Conservation (phyloP, 2,888 invertebrate species). For the Allolobophora icterica region DNA sequence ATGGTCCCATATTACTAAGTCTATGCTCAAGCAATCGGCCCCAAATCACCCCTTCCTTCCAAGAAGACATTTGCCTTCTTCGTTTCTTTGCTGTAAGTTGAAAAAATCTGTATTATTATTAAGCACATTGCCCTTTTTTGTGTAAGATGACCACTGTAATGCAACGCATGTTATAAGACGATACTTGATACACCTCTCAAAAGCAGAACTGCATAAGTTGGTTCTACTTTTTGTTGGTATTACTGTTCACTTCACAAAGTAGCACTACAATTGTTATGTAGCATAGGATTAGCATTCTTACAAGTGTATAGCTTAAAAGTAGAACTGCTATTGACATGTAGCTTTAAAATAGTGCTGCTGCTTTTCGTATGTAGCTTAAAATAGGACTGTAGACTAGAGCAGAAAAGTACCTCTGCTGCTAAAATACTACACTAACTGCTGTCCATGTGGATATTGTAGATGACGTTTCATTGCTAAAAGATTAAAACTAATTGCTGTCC, state of each 20-base stretch:
- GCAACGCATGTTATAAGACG: neutral
- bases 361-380: neutral
- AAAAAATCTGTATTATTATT: neutral
- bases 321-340: constrained; percentile 17
- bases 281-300: neutral
- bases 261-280: neutral
- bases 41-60: too few species aligned
- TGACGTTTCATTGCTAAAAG: neutral
- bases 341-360: constrained; percentile 17
- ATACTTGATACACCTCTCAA: neutral
- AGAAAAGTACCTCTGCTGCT: neutral
- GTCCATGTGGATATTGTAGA: neutral
- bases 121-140: neutral
- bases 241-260: neutral
- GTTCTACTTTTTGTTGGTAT: neutral
- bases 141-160: neutral
- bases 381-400: neutral
- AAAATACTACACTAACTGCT: too few species aligned
- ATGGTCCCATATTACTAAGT: too few species aligned
- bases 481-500: too few species aligned
- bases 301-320: neutral
- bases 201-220: too few species aligned
- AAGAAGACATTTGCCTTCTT: neutral
- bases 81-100: neutral
- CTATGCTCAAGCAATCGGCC: too few species aligned